A percentile compares a stretch with the other conserved stretches of the same genome.
Evolutionary conservation across 2,888 invertebrate species (phyloP).

Genomic region (Helleia helle): DNA sequence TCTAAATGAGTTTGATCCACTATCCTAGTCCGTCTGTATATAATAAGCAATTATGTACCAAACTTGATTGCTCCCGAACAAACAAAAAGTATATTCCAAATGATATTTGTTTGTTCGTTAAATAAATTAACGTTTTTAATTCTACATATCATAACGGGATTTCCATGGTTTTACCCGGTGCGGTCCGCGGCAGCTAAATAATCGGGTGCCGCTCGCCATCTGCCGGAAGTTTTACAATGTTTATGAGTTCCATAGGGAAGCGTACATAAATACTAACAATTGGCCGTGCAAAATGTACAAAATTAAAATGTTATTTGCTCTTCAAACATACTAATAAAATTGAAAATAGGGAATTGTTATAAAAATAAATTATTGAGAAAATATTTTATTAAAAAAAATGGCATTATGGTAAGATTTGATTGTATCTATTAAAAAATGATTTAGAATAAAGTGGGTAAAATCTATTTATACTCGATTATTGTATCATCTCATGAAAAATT

Average conservation of each 20-base stretch:
- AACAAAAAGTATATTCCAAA: not conserved
- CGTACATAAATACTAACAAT: slow-evolving; percentile 60
- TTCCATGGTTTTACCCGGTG: slow-evolving; percentile 30
- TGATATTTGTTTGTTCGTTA: slow-evolving; percentile 27
- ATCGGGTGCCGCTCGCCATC: slow-evolving; percentile 55
- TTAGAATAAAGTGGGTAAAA: too few species aligned
- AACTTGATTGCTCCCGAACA: not conserved
- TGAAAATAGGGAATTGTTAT: too few species aligned
- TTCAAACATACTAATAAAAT: not conserved
- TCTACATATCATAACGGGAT: slow-evolving; percentile 36
- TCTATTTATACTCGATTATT: too few species aligned
- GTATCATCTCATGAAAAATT: too few species aligned
- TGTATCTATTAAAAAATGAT: too few species aligned
- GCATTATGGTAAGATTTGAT: too few species aligned
- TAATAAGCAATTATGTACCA: too few species aligned
- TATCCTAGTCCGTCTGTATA: too few species aligned
- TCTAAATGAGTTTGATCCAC: too few species aligned
- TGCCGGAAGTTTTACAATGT: slow-evolving; percentile 70
- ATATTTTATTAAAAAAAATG: too few species aligned
- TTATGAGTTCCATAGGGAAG: slow-evolving; percentile 66
- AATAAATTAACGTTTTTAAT: slow-evolving; percentile 39
- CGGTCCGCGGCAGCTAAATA: slow-evolving; percentile 37
- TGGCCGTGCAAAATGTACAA: slow-evolving; percentile 46
- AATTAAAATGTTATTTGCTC: slow-evolving; percentile 5
- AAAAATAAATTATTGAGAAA: too few species aligned